phyloP scores from a whole-genome alignment of 2,888 invertebrate genomes.

The Apodemia mormo region DNA sequence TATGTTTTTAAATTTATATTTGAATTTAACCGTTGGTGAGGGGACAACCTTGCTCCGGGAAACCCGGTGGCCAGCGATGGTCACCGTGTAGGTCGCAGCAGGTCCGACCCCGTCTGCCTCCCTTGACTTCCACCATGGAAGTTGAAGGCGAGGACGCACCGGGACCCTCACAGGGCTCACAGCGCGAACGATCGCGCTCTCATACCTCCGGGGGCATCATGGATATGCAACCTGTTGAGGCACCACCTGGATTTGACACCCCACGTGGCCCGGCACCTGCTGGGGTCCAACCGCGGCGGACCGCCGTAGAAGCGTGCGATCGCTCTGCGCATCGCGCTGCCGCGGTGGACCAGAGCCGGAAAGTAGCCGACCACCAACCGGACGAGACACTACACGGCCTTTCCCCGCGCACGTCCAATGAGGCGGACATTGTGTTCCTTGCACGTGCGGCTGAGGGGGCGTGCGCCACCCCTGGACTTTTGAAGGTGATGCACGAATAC shows the following conservation, averaged over 20 bases:
- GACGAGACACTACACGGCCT: neutral
- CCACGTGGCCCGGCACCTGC: too few relatives aligned
- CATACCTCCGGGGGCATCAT: too few relatives aligned
- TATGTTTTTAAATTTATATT: too few relatives aligned
- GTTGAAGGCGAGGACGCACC: neutral
- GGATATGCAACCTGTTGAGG: too few relatives aligned
- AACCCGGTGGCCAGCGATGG: too few relatives aligned
- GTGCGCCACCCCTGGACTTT: neutral
- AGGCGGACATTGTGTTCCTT: neutral
- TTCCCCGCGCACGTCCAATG: neutral
- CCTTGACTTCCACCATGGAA: neutral
- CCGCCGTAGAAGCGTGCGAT: neutral
- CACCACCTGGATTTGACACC: too few relatives aligned
- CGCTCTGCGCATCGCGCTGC: neutral
- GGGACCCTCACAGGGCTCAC: neutral
- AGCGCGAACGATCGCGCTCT: too few relatives aligned
- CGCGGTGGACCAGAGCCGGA: neutral
- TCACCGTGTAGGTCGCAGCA: neutral
- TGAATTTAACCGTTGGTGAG: too few relatives aligned
- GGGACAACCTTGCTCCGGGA: too few relatives aligned
- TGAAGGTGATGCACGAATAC: neutral
- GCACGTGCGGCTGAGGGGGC: neutral
- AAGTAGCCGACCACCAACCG: neutral
- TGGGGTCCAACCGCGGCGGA: neutral
- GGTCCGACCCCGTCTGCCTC: too few relatives aligned